A percentile compares a stretch with the other conserved stretches of the same genome.
These are phyloP conservation scores for Zaprionus camerounensis DNA, from an alignment of 1,140 invertebrate species.

Conservation along the genomic window DNA sequence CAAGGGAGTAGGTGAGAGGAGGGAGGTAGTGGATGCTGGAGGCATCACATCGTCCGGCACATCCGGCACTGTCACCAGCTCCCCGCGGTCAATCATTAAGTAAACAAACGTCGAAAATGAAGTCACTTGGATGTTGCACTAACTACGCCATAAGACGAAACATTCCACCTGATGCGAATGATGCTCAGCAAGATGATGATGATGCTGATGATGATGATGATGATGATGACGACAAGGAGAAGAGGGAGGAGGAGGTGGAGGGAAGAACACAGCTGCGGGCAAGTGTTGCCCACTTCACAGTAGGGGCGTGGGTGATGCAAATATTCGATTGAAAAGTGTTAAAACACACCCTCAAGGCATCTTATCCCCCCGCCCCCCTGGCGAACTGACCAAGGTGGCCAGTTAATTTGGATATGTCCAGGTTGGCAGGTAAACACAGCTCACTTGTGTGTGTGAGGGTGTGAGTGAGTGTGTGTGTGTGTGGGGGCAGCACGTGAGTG, in stretches of 20 bases:
- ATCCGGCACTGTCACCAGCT: conserved; percentile 19
- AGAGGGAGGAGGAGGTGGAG: not conserved
- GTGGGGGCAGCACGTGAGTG: not conserved
- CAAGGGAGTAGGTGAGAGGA: not conserved
- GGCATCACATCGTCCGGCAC: not conserved
- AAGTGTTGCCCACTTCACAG: not conserved
- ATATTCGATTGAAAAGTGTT: conserved; percentile 7
- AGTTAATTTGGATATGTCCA: conserved; percentile 1
- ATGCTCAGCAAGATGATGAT: not conserved
- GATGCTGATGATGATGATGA: conserved; percentile 3
- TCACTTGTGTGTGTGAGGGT: not conserved
- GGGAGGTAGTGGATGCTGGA: not conserved
- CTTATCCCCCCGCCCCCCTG: not conserved
- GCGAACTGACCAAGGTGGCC: not conserved
- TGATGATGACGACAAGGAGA: not conserved
- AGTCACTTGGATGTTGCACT: conserved; percentile 1
- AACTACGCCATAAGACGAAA: conserved; percentile 7
- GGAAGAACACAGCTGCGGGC: not conserved
- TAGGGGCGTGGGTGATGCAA: not conserved
- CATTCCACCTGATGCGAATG: not conserved
- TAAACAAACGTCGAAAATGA: conserved; percentile 15
- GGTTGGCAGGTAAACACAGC: not conserved
- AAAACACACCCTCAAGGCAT: not conserved
- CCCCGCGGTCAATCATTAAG: conserved; percentile 20
- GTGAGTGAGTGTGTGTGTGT: not conserved